Base-by-base conservation (phyloP, 2,797 vertebrate species). In the Anabas testudineus region DNA sequence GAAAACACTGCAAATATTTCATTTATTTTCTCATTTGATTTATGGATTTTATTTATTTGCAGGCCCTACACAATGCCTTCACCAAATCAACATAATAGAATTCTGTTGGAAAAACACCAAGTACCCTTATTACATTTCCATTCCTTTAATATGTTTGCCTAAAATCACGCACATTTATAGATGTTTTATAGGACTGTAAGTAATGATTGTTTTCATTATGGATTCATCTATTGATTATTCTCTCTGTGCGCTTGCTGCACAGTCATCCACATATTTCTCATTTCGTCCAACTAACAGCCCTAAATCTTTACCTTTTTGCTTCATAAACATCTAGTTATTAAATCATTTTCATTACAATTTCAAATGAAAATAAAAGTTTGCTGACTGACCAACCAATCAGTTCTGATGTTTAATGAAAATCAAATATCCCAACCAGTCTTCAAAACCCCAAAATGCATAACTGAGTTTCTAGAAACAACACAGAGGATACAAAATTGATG, bases 41-140 rank as follows among this genome's bases (percentile, higher is more conserved):
- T 2, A 43, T 24, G 2, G 12, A 26, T 41, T n/a, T 14, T 48
- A 37, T 15, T 7, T 2, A 10, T 41, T 0, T 13, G n/a, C n/a
- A n/a, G n/a, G n/a, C n/a, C n/a, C n/a, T n/a, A n/a, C n/a, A n/a
- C n/a, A 2, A 13, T 36, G 34, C 12, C 30, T 36, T 36, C 34
- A 36, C 4, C 4, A 4, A 4, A 32, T 32, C 12, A 36, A 36
- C 8, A 28, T 28, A 28, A 4, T 12, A 10, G 36, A 10, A 36
- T 36, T 36, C 10, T 13, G 2, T 36, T 0, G 12, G 36, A 36
- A 36, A 36, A 36, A 30, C 24, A 30, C 5, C 28, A 54, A 15
- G 15, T 36, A 36, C 10, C 32, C 48, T 13, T 24, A 34, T 13
- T 24, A 34, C 0, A 43, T 32, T 2, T 19, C n/a, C 18, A 48